A percentile compares a stretch with the other conserved stretches of the same genome.
Evolutionary conservation across 2,113 vertebrate species (phyloP).

Genomic region (Rhinoptilus africanus): DNA sequence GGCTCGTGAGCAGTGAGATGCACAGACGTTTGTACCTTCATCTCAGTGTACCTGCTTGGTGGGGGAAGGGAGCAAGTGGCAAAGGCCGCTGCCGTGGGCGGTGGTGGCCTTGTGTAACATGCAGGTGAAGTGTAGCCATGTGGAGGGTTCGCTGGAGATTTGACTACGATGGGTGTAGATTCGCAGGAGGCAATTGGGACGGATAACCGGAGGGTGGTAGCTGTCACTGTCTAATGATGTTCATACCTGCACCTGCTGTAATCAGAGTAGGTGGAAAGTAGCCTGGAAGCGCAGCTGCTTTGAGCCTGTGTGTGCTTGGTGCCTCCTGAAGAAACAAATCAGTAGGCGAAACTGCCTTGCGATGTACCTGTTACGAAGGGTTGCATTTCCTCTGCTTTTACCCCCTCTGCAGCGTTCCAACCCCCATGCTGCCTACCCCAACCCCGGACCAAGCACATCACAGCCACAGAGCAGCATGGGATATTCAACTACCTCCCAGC

Average conservation of each 20-base stretch:
- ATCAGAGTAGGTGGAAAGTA: neutral
- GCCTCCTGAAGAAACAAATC: neutral
- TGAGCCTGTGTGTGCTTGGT: neutral
- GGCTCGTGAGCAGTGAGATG: neutral
- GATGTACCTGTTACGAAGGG: fast-evolving
- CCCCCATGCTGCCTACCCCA: constrained; percentile 99
- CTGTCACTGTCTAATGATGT: neutral
- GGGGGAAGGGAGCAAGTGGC: neutral
- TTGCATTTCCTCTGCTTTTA: neutral
- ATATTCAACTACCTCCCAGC: constrained; percentile 99
- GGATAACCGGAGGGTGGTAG: neutral
- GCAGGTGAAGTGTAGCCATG: neutral
- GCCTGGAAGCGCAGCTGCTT: neutral
- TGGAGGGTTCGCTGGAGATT: neutral
- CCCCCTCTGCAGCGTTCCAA: constrained; percentile 88
- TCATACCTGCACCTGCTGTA: neutral
- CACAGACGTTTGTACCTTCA: neutral
- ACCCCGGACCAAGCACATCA: constrained; percentile 99
- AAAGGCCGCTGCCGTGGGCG: fast-evolving
- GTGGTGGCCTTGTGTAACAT: fast-evolving
- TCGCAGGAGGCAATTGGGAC: neutral
- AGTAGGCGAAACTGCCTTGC: fast-evolving
- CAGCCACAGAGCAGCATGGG: constrained; percentile 99
- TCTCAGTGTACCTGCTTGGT: neutral
- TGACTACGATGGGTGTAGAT: neutral